phyloP scores from a whole-genome alignment of 2,797 vertebrate species.

The Gymnodraco acuticeps region DNA sequence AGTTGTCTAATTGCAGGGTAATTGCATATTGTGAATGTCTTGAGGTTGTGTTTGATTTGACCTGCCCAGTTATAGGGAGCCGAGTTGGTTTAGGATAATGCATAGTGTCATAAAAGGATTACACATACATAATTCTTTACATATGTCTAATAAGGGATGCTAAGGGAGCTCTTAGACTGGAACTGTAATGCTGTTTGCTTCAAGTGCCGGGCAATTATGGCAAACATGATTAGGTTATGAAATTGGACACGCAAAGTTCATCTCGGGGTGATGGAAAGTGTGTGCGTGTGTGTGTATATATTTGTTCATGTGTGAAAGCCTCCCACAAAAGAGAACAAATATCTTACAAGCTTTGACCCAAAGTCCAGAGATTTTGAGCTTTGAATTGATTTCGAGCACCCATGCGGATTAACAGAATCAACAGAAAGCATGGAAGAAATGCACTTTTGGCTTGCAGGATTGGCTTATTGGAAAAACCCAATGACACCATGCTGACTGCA shows the following conservation, averaged over 20 bases:
- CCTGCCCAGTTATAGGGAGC: constrained; percentile 57
- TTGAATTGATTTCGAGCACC: constrained; percentile 32
- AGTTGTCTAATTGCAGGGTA: constrained; percentile 72
- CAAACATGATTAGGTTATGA: constrained; percentile 58
- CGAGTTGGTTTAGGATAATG: constrained; percentile 55
- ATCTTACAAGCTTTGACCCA: constrained; percentile 27
- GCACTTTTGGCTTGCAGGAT: constrained; percentile 15
- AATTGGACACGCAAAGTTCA: constrained; percentile 62
- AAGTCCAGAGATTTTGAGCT: constrained; percentile 41
- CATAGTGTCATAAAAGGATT: constrained; percentile 65
- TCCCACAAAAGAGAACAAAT: constrained; percentile 18
- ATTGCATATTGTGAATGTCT: constrained; percentile 63
- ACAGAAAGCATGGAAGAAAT: constrained; percentile 12
- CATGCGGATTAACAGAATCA: constrained; percentile 21
- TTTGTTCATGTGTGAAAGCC: constrained; percentile 6
- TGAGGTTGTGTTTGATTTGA: constrained; percentile 61
- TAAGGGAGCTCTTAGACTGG: constrained; percentile 44
- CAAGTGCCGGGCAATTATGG: constrained; percentile 38
- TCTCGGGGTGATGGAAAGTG: constrained; percentile 24
- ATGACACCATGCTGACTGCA: not conserved
- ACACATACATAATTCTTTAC: constrained; percentile 55
- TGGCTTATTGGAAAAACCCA: constrained; percentile 13
- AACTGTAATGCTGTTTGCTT: constrained; percentile 51
- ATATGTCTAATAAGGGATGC: constrained; percentile 58
- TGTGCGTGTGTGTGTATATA: constrained; percentile 1